These are phyloP conservation scores for Mamestra brassicae DNA, from an alignment of 2,888 invertebrate genomes.

Conservation along the genomic window DNA sequence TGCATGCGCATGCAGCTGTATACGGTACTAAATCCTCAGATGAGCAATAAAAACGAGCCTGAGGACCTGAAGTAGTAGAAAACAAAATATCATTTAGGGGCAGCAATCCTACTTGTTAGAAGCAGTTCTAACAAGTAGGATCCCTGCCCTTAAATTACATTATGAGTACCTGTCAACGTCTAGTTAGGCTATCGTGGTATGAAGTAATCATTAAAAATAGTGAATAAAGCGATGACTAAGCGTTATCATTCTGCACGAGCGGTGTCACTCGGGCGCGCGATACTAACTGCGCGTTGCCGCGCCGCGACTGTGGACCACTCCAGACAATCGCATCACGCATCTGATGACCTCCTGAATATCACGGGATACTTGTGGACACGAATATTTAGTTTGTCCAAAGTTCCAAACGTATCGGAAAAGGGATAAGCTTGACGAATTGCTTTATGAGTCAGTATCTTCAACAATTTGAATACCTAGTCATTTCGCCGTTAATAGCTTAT, in stretches of 20 bases:
- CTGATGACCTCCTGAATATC: conserved; percentile 11
- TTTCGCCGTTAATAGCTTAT: not conserved
- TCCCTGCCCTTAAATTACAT: no score
- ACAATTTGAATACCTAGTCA: no score
- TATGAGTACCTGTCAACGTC: no score
- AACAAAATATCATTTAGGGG: not conserved
- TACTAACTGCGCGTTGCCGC: not conserved
- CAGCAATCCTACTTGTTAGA: no score
- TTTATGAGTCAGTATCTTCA: not conserved
- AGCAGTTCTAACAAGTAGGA: no score
- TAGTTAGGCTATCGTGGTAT: no score
- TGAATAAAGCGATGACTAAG: not conserved
- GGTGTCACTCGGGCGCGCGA: not conserved
- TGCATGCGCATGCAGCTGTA: not conserved
- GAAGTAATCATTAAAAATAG: no score
- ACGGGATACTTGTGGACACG: conserved; percentile 2
- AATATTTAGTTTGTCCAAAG: not conserved
- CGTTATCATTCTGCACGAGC: conserved; percentile 11
- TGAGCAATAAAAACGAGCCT: no score
- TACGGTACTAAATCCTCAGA: no score
- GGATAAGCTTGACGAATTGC: not conserved
- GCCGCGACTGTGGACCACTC: conserved; percentile 1
- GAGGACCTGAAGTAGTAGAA: not conserved
- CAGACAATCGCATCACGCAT: conserved; percentile 43
- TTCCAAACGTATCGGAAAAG: not conserved